Base-by-base conservation (phyloP, 92 coral and sea anemone species). In the Umimayanthus kanabou region DNA sequence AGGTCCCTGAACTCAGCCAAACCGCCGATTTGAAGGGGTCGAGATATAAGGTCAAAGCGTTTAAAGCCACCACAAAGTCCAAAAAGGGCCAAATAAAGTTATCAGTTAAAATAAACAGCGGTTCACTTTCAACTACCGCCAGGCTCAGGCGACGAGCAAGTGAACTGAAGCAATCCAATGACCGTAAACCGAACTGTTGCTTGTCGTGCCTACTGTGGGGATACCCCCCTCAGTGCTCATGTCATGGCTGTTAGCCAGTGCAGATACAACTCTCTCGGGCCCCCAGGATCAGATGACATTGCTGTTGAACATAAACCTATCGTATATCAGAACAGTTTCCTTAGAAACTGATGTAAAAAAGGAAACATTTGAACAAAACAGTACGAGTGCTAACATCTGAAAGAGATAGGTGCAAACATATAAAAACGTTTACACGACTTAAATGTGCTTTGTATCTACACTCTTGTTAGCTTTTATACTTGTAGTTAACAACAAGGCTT, bases 151-250 rank as follows among this genome's bases (percentile, higher is more conserved):
- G 87, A 45, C 87, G 67, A 29, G 29, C 28, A 49, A 83, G 87
- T 18, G 87, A 64, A 25, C 65, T 47, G 18, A 83, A 43, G 25
- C 67, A 29, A 43, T 71, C 78, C 18, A 70, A 16, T 1, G 50
- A 69, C 23, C 74, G 87, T 14, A 33, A 33, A 7, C 65, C 64
- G 15, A 83, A 83, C 78, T 83, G 87, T 30, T 83, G 87, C 45
- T 71, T 83, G 67, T 83, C 87, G 8, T 83, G 87, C n/a, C 61
- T 83, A 2, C 45, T 83, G 39, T 83, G 87, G 87, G 87, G 87
- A 0, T 83, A 69, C 67, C 87, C 87, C 64, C 87, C 87, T 26
- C 87, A 83, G 76, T 83, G 87, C 13, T 69, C 87, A 39, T 83
- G 87, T 14, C 53, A 83, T 9, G 87, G 78, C 23, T 83, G 87